These are phyloP conservation scores for Mungos mungo DNA, from an alignment of 2,113 vertebrate species.

Conservation along the genomic window DNA sequence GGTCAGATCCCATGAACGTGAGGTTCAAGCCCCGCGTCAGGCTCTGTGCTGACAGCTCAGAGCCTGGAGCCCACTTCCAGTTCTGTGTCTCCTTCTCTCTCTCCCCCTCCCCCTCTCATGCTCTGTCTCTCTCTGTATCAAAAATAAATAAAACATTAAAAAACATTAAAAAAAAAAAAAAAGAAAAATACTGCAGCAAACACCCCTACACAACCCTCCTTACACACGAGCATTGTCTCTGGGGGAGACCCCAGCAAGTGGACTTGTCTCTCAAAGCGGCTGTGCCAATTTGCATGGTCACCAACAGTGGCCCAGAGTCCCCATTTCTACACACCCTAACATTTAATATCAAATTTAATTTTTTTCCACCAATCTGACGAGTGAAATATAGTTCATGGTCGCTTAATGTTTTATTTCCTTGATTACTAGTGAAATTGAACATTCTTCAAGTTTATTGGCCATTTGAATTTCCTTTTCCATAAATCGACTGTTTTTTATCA, in stretches of 20 bases:
- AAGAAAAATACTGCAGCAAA: background rate
- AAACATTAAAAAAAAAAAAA: too few species aligned
- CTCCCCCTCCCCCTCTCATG: too few species aligned
- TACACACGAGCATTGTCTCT: background rate
- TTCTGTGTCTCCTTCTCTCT: too few species aligned
- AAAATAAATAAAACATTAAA: too few species aligned
- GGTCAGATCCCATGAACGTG: too few species aligned
- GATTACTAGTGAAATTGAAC: conserved; percentile 70
- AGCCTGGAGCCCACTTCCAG: too few species aligned
- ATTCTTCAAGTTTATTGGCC: conserved; percentile 76
- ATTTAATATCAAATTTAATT: background rate
- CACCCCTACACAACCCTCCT: background rate
- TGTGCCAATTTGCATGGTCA: background rate
- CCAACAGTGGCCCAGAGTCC: background rate
- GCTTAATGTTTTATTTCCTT: conserved; percentile 74
- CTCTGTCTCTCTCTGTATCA: too few species aligned
- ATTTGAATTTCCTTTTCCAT: conserved; percentile 78
- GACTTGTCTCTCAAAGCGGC: background rate
- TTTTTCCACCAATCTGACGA: conserved; percentile 3
- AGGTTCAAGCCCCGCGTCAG: too few species aligned
- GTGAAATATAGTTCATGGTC: conserved; percentile 46
- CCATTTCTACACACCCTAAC: background rate
- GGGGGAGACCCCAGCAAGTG: background rate
- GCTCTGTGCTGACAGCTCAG: too few species aligned
- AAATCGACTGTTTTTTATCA: conserved; percentile 72